Conservation (phyloP, 2,797 vertebrate species). For the Apogon hyalosoma region DNA sequence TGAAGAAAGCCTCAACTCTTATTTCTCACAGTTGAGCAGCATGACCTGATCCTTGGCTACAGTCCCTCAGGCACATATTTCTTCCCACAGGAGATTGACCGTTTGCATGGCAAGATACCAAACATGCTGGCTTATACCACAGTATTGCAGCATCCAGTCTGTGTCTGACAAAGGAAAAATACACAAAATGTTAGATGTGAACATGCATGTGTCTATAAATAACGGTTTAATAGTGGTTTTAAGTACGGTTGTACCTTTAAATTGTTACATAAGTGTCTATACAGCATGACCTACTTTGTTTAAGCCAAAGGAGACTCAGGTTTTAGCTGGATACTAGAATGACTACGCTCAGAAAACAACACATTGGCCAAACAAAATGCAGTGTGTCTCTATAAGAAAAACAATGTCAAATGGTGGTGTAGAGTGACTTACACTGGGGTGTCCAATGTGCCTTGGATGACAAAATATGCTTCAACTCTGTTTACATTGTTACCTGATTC, state of each 20-base stretch:
- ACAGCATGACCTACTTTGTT: constrained; percentile 22
- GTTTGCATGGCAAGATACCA: constrained; percentile 63
- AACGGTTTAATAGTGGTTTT: not conserved
- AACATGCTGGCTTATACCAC: constrained; percentile 49
- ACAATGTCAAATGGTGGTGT: not conserved
- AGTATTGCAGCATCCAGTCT: constrained; percentile 35
- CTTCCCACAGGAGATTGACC: constrained; percentile 76
- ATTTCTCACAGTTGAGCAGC: constrained; percentile 80
- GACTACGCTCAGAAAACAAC: constrained; percentile 15
- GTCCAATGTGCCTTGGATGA: constrained; percentile 13
- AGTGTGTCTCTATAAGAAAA: not conserved
- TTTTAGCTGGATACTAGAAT: constrained; percentile 13
- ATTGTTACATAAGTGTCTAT: constrained; percentile 22
- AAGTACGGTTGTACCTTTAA: constrained; percentile 9
- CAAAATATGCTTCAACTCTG: not conserved
- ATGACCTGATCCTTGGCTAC: constrained; percentile 82
- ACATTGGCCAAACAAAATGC: constrained; percentile 3
- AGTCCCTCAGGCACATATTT: constrained; percentile 78
- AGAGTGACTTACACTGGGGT: not conserved
- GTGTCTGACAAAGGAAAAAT: constrained; percentile 27
- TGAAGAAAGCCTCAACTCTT: constrained; percentile 77
- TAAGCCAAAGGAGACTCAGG: constrained; percentile 21
- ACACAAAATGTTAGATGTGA: constrained; percentile 8
- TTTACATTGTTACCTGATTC: constrained; percentile 2
- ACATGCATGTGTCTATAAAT: not conserved